Percentiles rank a stretch among this genome's conserved stretches.
Evolutionary conservation across 2,888 invertebrate species (phyloP).

Genomic region (Dicyrtoma fusca): DNA sequence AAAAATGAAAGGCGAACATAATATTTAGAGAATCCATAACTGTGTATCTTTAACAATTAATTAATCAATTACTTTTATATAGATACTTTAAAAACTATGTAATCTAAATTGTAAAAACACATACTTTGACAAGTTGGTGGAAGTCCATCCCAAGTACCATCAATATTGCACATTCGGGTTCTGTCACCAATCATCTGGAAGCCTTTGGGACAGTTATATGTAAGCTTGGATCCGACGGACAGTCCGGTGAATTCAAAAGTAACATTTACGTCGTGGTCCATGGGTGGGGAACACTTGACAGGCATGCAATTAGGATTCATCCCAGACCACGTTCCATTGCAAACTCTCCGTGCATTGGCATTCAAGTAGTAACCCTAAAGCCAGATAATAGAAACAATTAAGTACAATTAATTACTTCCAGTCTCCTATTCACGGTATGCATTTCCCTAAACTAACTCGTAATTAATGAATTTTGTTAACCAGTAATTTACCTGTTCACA

Average conservation of each 20-base stretch:
- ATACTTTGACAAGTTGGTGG: constrained; percentile 79
- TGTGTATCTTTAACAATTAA: no score
- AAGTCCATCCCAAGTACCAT: constrained; percentile 80
- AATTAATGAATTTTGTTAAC: no score
- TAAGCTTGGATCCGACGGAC: constrained; percentile 78
- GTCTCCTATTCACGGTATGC: no score
- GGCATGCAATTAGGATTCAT: constrained; percentile 72
- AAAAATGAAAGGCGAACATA: constrained; percentile 52
- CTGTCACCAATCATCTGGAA: constrained; percentile 75
- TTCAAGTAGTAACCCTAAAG: constrained; percentile 32
- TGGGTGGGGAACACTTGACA: constrained; percentile 69
- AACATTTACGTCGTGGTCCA: constrained; percentile 76
- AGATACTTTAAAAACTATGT: no score
- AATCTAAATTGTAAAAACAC: no score
- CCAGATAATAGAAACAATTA: no score
- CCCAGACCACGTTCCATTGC: constrained; percentile 89
- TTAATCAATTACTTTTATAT: neutral
- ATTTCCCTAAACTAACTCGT: no score
- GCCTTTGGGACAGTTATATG: constrained; percentile 80
- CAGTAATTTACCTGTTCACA: constrained; percentile 71
- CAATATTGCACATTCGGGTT: constrained; percentile 73
- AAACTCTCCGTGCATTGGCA: constrained; percentile 67
- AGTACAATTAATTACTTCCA: no score
- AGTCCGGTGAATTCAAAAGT: constrained; percentile 72
- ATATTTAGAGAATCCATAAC: no score